Conservation (phyloP, 2,888 invertebrate genomes). For the Microctonus aethiopoides region DNA sequence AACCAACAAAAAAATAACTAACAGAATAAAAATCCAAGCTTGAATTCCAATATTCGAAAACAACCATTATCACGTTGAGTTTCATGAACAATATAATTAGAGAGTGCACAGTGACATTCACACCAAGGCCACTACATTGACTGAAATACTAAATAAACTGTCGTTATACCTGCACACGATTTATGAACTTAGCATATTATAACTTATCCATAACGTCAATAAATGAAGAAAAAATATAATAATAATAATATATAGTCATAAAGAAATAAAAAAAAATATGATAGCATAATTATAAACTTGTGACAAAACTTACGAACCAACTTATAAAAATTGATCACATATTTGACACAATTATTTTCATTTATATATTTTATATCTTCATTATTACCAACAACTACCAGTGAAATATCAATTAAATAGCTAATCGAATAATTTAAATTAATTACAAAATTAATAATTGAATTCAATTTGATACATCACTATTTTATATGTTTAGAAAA, state of each 20-base stretch:
- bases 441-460: not conserved
- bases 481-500: not conserved
- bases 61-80: not conserved
- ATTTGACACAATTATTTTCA: no score
- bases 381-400: no score
- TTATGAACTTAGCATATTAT: not conserved
- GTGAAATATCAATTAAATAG: constrained; percentile 2
- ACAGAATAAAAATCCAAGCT: not conserved
- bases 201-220: not conserved
- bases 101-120: not conserved
- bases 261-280: not conserved
- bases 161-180: not conserved
- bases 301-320: not conserved
- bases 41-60: not conserved
- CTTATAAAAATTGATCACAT: not conserved
- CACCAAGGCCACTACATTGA: not conserved
- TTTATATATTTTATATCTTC: no score
- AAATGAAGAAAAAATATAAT: not conserved
- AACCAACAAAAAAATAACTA: not conserved
- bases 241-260: not conserved
- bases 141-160: not conserved
- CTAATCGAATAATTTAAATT: not conserved
- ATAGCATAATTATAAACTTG: not conserved
- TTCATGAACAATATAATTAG: not conserved
- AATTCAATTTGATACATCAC: no score